Percentiles rank a stretch among this genome's conserved stretches.
Conservation (phyloP, 2,797 vertebrate species). For the Sebastes kiyomatsui region DNA sequence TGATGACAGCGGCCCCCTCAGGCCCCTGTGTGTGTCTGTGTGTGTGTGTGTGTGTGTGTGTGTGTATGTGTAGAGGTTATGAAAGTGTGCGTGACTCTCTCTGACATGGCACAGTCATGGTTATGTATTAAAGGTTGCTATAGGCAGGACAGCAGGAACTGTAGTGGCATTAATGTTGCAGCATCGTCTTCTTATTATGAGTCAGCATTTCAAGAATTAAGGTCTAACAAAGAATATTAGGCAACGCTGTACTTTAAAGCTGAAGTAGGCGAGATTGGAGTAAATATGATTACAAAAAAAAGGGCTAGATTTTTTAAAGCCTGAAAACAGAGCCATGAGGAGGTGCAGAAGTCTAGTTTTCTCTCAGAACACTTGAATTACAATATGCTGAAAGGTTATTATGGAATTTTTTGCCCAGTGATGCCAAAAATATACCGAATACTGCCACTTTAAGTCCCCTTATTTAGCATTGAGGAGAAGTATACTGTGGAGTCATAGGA, state of each 20-base stretch:
- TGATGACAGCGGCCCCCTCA: conserved; percentile 21
- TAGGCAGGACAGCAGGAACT: neutral
- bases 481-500: too few relatives aligned
- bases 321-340: too few relatives aligned
- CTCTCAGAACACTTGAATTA: too few relatives aligned
- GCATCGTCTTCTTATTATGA: neutral
- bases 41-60: neutral
- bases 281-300: too few relatives aligned
- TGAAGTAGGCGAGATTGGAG: too few relatives aligned
- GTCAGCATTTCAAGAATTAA: neutral
- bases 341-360: too few relatives aligned
- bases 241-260: neutral
- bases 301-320: too few relatives aligned
- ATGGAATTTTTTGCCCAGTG: too few relatives aligned
- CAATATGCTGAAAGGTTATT: too few relatives aligned
- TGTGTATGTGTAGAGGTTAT: conserved; percentile 11
- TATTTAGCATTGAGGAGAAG: too few relatives aligned
- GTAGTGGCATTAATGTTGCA: neutral
- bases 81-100: conserved; percentile 1
- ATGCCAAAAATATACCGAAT: too few relatives aligned
- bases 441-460: too few relatives aligned
- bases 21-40: neutral
- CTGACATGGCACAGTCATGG: conserved; percentile 21
- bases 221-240: neutral
- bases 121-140: conserved; percentile 11